A percentile compares a stretch with the other conserved stretches of the same genome.
phyloP scores from a whole-genome alignment of 2,888 invertebrate species.

The Rhorus exstirpatorius region DNA sequence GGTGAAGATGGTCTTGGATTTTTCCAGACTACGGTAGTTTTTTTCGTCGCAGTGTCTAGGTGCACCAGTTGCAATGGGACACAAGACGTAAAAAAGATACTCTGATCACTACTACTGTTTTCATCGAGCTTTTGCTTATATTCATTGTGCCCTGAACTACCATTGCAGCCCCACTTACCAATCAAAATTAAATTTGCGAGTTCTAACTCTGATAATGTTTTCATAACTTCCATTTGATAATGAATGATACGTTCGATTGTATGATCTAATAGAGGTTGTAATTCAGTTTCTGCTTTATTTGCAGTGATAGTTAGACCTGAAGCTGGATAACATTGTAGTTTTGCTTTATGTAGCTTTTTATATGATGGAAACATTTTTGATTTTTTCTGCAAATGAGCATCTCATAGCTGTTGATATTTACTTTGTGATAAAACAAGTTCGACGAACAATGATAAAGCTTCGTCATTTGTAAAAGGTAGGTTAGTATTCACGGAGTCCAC shows the following conservation, averaged over 20 bases:
- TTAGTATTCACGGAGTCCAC: no score
- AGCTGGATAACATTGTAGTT: neutral
- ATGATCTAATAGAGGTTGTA: neutral
- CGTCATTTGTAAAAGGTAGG: no score
- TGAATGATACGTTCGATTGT: neutral
- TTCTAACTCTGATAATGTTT: neutral
- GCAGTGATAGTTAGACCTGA: neutral
- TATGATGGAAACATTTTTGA: no score
- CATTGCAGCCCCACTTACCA: conserved; percentile 11
- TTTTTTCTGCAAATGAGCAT: no score
- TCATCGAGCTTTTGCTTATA: conserved; percentile 4
- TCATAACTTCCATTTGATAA: neutral
- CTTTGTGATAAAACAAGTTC: no score
- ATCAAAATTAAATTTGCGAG: conserved; percentile 2
- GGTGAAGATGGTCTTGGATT: no score
- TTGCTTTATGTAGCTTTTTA: conserved; percentile 2
- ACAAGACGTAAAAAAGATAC: conserved; percentile 19
- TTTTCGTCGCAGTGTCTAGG: neutral
- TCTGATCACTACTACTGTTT: neutral
- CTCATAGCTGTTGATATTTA: no score
- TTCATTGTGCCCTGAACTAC: conserved; percentile 2
- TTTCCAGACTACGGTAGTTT: neutral
- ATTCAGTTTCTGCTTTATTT: neutral
- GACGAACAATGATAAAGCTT: no score
- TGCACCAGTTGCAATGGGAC: neutral